Percentiles rank a stretch among this genome's conserved stretches.
These are phyloP conservation scores for Artibeus jamaicensis DNA, from an alignment of 2,797 vertebrate genomes.

Conservation along the genomic window DNA sequence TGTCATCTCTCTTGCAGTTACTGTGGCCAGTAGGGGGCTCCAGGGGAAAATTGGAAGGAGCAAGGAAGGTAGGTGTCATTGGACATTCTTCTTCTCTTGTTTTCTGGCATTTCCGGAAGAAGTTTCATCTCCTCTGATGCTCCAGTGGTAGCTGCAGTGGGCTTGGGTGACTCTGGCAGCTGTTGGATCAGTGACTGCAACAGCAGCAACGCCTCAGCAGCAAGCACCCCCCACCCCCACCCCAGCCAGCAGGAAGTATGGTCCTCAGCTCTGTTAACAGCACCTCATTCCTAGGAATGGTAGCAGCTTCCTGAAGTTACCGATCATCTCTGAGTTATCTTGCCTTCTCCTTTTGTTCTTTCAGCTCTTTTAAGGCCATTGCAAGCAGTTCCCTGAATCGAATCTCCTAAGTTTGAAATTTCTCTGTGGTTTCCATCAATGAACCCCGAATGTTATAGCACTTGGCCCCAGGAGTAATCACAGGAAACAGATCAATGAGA, in stretches of 20 bases:
- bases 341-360: background rate
- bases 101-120: background rate
- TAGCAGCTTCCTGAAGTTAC: background rate
- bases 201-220: background rate
- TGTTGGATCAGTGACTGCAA: background rate
- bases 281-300: background rate
- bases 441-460: background rate
- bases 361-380: background rate
- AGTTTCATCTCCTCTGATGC: background rate
- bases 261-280: background rate
- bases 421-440: background rate
- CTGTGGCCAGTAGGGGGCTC: background rate
- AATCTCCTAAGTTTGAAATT: background rate
- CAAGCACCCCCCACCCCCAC: background rate
- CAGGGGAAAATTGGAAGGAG: background rate
- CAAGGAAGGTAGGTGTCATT: fast-evolving
- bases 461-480: background rate
- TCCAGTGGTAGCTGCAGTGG: background rate
- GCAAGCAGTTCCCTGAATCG: background rate
- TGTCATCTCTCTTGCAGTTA: background rate
- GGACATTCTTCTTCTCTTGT: background rate
- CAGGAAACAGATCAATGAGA: background rate
- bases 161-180: background rate
- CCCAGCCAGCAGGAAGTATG: background rate
- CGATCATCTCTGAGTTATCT: background rate